Evolutionary conservation across 2,888 invertebrate species (phyloP).

Genomic region (Amphipoea lucens): DNA sequence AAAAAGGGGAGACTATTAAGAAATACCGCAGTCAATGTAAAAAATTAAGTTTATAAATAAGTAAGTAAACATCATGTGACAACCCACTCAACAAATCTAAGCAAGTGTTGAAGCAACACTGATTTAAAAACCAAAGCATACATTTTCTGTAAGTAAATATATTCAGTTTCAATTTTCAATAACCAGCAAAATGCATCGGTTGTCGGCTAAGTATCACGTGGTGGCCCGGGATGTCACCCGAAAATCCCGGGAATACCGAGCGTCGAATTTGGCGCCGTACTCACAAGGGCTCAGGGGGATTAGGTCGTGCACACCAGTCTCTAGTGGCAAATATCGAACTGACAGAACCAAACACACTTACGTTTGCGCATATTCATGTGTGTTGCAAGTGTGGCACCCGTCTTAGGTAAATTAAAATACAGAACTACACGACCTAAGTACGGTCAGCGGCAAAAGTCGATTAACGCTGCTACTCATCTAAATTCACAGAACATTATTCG

Average conservation of each 20-base stretch:
- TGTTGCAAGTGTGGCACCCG: constrained; percentile 20
- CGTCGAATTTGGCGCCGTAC: constrained; percentile 69
- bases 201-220: constrained; percentile 39
- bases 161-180: constrained; percentile 16
- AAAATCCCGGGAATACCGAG: constrained; percentile 65
- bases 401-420: constrained; percentile 30
- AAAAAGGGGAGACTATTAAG: neutral
- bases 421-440: neutral
- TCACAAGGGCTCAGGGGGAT: constrained; percentile 70
- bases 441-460: neutral
- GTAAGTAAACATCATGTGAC: neutral
- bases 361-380: constrained; percentile 53
- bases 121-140: neutral
- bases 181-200: constrained; percentile 15
- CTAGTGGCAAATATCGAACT: constrained; percentile 62
- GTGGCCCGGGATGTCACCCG: constrained; percentile 52
- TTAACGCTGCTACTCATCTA: neutral
- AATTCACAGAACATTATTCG: neutral
- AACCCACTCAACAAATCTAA: neutral
- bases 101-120: neutral
- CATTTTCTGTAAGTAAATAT: neutral
- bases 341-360: constrained; percentile 63
- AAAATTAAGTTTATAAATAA: neutral
- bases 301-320: constrained; percentile 66
- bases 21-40: neutral